Evolutionary conservation across 2,888 invertebrate genomes (phyloP), one percentile per base, ranked within the genome.

Genomic region (Drosophila multiciliata): DNA sequence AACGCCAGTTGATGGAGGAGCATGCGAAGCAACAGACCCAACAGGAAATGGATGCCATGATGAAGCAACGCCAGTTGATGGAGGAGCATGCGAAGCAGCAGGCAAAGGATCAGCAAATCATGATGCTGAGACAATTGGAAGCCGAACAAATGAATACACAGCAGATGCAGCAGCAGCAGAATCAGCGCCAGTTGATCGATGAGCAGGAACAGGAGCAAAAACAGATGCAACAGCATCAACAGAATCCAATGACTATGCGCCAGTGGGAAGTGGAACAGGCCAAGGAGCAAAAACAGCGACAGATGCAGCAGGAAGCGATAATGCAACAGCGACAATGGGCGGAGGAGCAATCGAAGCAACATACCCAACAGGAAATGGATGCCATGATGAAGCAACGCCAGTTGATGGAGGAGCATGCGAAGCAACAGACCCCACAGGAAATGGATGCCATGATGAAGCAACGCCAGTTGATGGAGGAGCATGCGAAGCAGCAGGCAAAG

Each of bases 321-420:
- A 29, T 15, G 9, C 60, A 66, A 26, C 70, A 81, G 55, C 66
- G 65, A 6, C 70, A 76, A 33, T 70, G 72, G 75, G 33, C 64
- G 20, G 72, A 57, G 38, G 74, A 78, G 12, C 72, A 75, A 32
- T 32, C 60, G 1, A 71, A 76, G 38, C 36, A n/a, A n/a, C 29
- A 57, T 5, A 55, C 54, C 26, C 63, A 62, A 6, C 52, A 42
- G n/a, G 17, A 50, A 33, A 35, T 62, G 20, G 35, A 33, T 17
- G 23, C 59, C 11, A 42, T 50, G 26, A 54, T 32, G 55, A 33
- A 42, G 29, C 33, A 49, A 33, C 63, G 48, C 9, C 61, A 75
- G 20, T 48, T 17, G 77, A 36, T 40, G 20, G n/a, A 75, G 69
- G 62, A 62, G 5, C 61, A 52, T 11, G 9, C 54, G 17, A 42